Base-by-base conservation (phyloP, 2,797 vertebrate genomes). In the Spondyliosoma cantharus region DNA sequence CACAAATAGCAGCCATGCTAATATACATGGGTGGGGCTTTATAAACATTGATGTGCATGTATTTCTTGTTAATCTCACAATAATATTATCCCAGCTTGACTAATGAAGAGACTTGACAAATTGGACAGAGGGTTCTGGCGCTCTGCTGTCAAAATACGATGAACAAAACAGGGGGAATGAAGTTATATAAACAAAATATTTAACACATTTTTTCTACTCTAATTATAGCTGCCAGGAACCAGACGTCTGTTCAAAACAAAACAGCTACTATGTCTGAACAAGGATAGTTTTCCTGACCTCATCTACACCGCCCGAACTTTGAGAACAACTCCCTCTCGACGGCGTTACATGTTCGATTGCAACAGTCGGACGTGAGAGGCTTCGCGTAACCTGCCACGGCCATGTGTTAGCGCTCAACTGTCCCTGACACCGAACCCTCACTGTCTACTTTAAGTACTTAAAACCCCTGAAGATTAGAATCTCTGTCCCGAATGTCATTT, bases 141-240 rank as follows among this genome's bases (percentile, higher is more conserved):
- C 29, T 49, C 1, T 37, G 9, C 61, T 67, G 57, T 71, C 71
- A 53, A 60, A 73, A 72, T 19, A 67, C 32, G 37, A 69, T 0
- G 29, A 57, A 32, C 43, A 16, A 37, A 37, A 32, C 29, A 32
- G 32, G 22, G 13, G 50, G 62, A 37, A 54, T 8, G 32, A 7
- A 48, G 71, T 64, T 72, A 69, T 11, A 19, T 50, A 82, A 79
- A 76, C 49, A 64, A 65, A 76, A 82, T 52, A 70, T 65, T 79
- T 46, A 14, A 78, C 62, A 15, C 11, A 5, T 60, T 37, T 64
- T 64, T 56, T 37, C 29, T 17, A 24, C 24, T 61, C 19, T 82
- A 80, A 76, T 85, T 75, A 76, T 12, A 57, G 22, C 22, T 16
- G 80, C 16, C 59, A 64, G 60, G 25, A 61, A 65, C 19, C 5